Conservation (phyloP, 1,140 invertebrate species). For the Brachionus paranguensis region DNA sequence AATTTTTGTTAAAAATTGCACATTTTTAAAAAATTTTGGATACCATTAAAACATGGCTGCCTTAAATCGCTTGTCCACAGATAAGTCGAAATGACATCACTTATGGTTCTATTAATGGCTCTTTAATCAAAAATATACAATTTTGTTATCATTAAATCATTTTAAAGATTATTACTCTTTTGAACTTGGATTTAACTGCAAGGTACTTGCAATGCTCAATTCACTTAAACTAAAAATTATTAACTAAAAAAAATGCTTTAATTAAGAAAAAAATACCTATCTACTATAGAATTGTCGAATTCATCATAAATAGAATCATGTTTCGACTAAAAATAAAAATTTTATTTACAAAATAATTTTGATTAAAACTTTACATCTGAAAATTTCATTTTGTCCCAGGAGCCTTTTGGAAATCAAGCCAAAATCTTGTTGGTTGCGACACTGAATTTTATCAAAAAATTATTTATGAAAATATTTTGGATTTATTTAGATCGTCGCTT, state of each 20-base stretch:
- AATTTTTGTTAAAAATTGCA: not conserved
- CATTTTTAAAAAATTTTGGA: not conserved
- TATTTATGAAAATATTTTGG: not conserved
- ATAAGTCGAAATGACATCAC: conserved; percentile 24
- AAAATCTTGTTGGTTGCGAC: not conserved
- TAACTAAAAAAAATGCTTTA: not conserved
- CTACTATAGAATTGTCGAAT: conserved; percentile 36
- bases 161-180: not conserved
- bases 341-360: not conserved
- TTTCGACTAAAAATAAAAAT: not conserved
- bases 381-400: not conserved
- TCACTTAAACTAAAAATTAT: conserved; percentile 7
- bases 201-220: conserved; percentile 19
- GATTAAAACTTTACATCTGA: not conserved
- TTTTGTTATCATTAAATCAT: not conserved
- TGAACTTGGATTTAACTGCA: not conserved
- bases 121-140: not conserved
- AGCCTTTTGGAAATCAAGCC: not conserved
- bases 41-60: not conserved
- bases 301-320: conserved; percentile 15
- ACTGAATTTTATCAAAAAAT: not conserved
- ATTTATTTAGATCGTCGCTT: not conserved
- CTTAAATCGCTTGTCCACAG: conserved; percentile 7
- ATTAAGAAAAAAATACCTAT: not conserved
- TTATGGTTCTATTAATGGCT: conserved; percentile 26